Base-by-base conservation (phyloP, 1,140 invertebrate genomes). In the Zophobas morio region DNA sequence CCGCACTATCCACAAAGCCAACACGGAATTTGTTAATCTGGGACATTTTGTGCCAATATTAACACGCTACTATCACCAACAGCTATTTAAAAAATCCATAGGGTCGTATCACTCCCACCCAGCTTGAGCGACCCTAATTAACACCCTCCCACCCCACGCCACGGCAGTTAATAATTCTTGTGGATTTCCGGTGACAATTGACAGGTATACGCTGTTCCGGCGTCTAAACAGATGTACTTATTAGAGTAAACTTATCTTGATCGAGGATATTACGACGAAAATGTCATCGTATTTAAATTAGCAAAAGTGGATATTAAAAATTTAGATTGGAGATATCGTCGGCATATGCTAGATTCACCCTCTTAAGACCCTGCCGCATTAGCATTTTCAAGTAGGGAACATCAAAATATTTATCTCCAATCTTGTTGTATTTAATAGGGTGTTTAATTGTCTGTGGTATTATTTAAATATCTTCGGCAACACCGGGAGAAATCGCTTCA, bases 231-330 rank as follows among this genome's bases (percentile, higher is more conserved):
- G 81, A 82, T 82, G 81, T 82, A 82, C 79, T 80, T 82, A 82
- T 82, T 82, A 82, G 75, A 63, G 63, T 46, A 46, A 33, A 47
- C 60, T 77, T 81, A 81, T 81, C 78, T 74, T 74, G 76, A 81
- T 80, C 75, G 57, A 70, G 80, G 76, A 80, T 78, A 79, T 63
- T 56, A 76, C 56, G 54, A 79, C 77, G 73, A 74, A 76, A 78
- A 80, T 82, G 81, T 82, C 81, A 82, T 82, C 81, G 76, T 82
- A 82, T 82, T 82, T 82, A 82, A 82, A 82, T 82, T 82, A 80
- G 81, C 79, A 72, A 78, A 78, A 80, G 75, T 51, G 78, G 75
- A 75, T 79, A 77, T 79, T 79, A 81, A 76, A 79, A 73, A 76
- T 79, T 78, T 80, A 73, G 39, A 75, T 76, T 63, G 47, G 60